Evolutionary conservation across 2,888 invertebrate genomes (phyloP).

Genomic region (Meandrusa payeni): DNA sequence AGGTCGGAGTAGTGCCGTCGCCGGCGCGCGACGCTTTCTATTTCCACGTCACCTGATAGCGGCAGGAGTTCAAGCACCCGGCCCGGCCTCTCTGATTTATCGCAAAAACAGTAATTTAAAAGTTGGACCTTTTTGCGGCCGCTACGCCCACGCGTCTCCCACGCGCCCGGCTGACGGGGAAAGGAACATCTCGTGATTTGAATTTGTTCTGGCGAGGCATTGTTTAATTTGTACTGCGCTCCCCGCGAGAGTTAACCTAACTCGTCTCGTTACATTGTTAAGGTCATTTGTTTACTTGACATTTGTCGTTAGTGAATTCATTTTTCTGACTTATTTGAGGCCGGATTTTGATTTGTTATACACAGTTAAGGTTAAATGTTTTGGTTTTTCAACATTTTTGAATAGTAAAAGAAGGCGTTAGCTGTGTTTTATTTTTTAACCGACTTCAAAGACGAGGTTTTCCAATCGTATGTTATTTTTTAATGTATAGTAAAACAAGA

Average conservation of each 20-base stretch:
- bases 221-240: constrained; percentile 29
- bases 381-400: too few relatives aligned
- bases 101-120: constrained; percentile 38
- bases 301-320: too few relatives aligned
- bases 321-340: too few relatives aligned
- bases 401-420: too few relatives aligned
- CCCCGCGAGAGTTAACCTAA: constrained; percentile 1
- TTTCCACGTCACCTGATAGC: constrained; percentile 13
- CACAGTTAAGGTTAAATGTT: too few relatives aligned
- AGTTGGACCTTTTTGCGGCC: constrained; percentile 35
- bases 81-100: constrained; percentile 33
- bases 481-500: too few relatives aligned
- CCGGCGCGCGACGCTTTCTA: constrained; percentile 12
- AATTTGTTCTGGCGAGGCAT: constrained; percentile 31
- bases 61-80: constrained; percentile 20
- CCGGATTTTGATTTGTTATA: too few relatives aligned
- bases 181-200: constrained; percentile 31
- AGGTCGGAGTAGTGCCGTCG: too few relatives aligned
- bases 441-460: too few relatives aligned
- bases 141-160: constrained; percentile 33
- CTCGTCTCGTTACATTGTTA: constrained; percentile 3
- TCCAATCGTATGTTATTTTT: too few relatives aligned
- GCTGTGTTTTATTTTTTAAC: too few relatives aligned
- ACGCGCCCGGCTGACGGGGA: constrained; percentile 32
- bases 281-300: background rate